Percentiles rank a stretch among this genome's conserved stretches.
Conservation (phyloP, 2,888 invertebrate genomes). For the Lingula anatina region DNA sequence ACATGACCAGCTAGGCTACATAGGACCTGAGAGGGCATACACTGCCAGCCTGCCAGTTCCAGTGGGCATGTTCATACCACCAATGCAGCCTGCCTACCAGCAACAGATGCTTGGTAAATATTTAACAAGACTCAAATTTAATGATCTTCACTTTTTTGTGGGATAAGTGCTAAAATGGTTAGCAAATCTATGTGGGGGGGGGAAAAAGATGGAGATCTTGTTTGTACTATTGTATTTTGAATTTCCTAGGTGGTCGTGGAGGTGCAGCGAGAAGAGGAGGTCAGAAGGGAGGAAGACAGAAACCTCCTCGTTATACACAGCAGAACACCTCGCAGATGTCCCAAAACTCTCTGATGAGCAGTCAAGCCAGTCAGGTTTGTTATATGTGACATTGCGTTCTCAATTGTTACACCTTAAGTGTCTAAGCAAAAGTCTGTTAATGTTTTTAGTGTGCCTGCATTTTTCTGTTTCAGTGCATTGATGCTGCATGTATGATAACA, state of each 20-base stretch:
- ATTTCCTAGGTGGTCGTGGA: conserved; percentile 17
- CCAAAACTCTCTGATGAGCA: conserved; percentile 34
- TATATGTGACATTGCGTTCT: not conserved
- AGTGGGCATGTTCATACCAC: conserved; percentile 90
- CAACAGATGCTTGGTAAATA: too few relatives aligned
- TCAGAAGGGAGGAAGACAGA: conserved; percentile 57
- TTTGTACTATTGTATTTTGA: conserved; percentile 4
- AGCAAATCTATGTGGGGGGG: too few relatives aligned
- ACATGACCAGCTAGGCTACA: conserved; percentile 87
- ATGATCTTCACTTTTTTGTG: too few relatives aligned
- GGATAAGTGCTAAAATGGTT: too few relatives aligned
- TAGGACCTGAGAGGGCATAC: conserved; percentile 68
- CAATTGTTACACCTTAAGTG: not conserved
- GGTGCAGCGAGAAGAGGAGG: conserved; percentile 55
- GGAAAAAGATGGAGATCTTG: too few relatives aligned
- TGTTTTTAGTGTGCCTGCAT: too few relatives aligned
- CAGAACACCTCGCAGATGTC: conserved; percentile 21
- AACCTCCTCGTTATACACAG: conserved; percentile 44
- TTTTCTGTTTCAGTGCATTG: not conserved
- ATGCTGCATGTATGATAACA: not conserved
- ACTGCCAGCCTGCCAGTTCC: conserved; percentile 78
- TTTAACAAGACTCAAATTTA: too few relatives aligned
- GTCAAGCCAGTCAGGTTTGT: conserved; percentile 45
- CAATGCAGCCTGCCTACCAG: too few relatives aligned
- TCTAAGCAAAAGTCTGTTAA: too few relatives aligned